Base-by-base conservation (phyloP, 1,140 invertebrate genomes). In the Ylistrum balloti region DNA sequence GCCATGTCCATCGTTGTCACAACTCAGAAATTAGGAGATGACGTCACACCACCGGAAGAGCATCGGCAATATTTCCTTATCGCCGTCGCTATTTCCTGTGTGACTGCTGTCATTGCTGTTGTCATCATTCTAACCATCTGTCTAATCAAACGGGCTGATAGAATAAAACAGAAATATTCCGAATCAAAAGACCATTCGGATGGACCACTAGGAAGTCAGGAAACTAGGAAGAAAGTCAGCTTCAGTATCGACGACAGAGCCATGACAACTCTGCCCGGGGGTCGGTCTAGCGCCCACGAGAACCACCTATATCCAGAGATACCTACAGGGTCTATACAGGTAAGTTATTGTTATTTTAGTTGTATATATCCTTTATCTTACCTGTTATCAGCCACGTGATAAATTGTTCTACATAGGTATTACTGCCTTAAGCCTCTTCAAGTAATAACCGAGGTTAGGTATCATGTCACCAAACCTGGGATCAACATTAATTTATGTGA, bases 101-200 rank as follows among this genome's bases (percentile, higher is more conserved):
- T 92, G 33, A 92, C 91, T 28, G 48, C 90, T 35, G 90, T 92
- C 41, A 87, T 92, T 11, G 88, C 91, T 7, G 45, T 92, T 34
- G 86, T 92, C 48, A 92, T 92, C 88, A 87, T 92, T 86, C 86
- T 92, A 87, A 90, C 90, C 35, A 92, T 92, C 86, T 92, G 88
- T 88, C 45, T 92, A 34, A 92, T 92, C 33, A 91, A 88, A 87
- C 45, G 91, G 33, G 86, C 85, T 38, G 91, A 92, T 85, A 34
- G 87, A 35, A 38, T 91, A 22, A 88, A 88, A 32, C 38, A 56
- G 33, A 90, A 87, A 48, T 92, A 90, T 89, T 33, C 35, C 38
- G 85, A 90, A 38, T 86, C 88, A 32, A 89, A 89, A 48, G 86
- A 90, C 2, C 32, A 87, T 33, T 88, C 90, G 45, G 86, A 92